Evolutionary conservation across 2,888 invertebrate species (phyloP).

Genomic region (Hirtodrosophila cameraria): DNA sequence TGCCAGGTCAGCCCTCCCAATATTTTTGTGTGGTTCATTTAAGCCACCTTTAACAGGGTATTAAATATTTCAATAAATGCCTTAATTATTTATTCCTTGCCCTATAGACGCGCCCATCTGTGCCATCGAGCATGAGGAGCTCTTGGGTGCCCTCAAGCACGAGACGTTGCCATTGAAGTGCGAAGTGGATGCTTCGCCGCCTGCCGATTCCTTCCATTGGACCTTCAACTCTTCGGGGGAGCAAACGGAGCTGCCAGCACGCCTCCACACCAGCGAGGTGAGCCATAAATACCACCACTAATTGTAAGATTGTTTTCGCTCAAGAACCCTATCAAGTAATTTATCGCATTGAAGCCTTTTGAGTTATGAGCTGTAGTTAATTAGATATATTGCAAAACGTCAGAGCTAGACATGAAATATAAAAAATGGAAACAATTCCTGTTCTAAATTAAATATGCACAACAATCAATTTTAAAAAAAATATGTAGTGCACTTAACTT

Average conservation of each 20-base stretch:
- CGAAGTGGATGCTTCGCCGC: slow-evolving; percentile 95
- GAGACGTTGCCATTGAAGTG: slow-evolving; percentile 94
- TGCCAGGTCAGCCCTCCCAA: not conserved
- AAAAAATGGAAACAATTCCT: no score
- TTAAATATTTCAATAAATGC: slow-evolving; percentile 64
- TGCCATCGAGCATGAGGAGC: slow-evolving; percentile 90
- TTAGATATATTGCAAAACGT: slow-evolving; percentile 12
- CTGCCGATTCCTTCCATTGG: slow-evolving; percentile 94
- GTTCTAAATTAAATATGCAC: no score
- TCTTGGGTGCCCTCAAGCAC: slow-evolving; percentile 94
- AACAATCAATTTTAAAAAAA: no score
- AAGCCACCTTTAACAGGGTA: slow-evolving; percentile 32
- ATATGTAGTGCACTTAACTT: no score
- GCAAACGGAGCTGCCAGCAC: slow-evolving; percentile 90
- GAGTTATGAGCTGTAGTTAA: slow-evolving; percentile 16
- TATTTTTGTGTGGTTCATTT: slow-evolving; percentile 28
- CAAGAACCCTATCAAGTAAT: slow-evolving; percentile 21
- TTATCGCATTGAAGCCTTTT: slow-evolving; percentile 9
- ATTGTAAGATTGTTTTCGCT: slow-evolving; percentile 23
- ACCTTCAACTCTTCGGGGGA: slow-evolving; percentile 96
- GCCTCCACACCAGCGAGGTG: slow-evolving; percentile 85
- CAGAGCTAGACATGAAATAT: no score
- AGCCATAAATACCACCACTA: slow-evolving; percentile 52
- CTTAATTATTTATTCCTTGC: slow-evolving; percentile 65
- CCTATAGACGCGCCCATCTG: slow-evolving; percentile 88